A percentile compares a stretch with the other conserved stretches of the same genome.
phyloP scores from a whole-genome alignment of 2,113 vertebrate species.

The Agapornis roseicollis region DNA sequence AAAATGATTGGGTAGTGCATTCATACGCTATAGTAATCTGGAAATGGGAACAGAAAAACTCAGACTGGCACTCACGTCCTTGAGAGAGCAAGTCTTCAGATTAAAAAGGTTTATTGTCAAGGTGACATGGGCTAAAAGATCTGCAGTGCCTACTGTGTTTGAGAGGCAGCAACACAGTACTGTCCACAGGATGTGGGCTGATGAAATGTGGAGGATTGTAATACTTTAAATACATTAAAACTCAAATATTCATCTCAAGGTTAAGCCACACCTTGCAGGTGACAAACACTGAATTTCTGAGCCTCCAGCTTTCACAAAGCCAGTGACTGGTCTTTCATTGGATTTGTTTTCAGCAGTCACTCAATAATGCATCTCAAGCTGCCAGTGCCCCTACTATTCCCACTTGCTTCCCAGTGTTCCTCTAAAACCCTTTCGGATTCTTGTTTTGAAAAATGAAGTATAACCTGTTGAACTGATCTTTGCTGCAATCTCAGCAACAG shows the following conservation, averaged over 20 bases:
- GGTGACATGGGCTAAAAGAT: not conserved
- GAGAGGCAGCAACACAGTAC: not conserved
- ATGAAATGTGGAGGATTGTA: not conserved
- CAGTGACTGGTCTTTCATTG: not conserved
- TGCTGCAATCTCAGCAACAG: not conserved
- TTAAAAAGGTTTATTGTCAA: not conserved
- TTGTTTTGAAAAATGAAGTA: not conserved
- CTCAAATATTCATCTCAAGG: not conserved
- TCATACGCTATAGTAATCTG: not conserved
- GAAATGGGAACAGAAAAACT: not conserved
- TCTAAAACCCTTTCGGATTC: not conserved
- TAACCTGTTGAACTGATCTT: not conserved
- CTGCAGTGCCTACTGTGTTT: accelerated
- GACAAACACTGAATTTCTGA: not conserved
- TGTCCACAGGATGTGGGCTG: not conserved
- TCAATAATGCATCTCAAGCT: not conserved
- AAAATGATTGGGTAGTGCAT: not conserved
- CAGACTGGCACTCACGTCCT: not conserved
- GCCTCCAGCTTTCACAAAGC: not conserved
- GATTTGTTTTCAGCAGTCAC: not conserved
- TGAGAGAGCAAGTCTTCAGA: not conserved
- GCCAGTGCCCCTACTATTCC: not conserved
- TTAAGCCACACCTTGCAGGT: not conserved
- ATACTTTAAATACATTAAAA: not conserved
- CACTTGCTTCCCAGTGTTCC: not conserved